Conservation (phyloP, 2,113 vertebrate genomes). For the Aldabrachelys gigantea region DNA sequence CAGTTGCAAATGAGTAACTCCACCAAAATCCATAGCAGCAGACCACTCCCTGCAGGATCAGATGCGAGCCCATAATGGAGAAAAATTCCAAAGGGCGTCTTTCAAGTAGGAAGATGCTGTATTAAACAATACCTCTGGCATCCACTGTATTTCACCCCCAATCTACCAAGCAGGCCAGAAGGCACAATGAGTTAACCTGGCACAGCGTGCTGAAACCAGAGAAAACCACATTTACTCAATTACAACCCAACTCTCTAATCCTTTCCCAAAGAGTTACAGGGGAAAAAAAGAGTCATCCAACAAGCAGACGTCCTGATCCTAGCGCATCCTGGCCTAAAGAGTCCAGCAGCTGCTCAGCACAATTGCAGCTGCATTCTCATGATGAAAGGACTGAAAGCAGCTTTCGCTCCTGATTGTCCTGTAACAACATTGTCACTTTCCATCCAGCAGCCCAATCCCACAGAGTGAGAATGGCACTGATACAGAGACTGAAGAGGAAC, state of each 20-base stretch:
- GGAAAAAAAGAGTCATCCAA: neutral
- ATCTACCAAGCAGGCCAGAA: neutral
- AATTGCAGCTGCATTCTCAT: constrained; percentile 5
- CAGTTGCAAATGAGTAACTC: neutral
- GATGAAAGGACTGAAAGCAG: neutral
- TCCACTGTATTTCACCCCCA: neutral
- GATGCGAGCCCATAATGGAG: neutral
- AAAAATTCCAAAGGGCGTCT: neutral
- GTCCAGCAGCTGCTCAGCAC: neutral
- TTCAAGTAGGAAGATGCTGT: neutral
- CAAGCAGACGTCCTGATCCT: constrained; percentile 21
- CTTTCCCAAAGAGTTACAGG: neutral
- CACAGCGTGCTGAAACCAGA: neutral
- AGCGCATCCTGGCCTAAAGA: constrained; percentile 23
- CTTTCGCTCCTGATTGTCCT: neutral
- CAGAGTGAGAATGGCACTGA: neutral
- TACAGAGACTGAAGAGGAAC: neutral
- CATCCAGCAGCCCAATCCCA: neutral
- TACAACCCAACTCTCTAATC: neutral
- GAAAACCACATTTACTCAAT: too few relatives aligned
- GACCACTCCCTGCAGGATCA: neutral
- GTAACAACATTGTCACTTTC: neutral
- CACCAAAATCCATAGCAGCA: neutral
- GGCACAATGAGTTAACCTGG: neutral
- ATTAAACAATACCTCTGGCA: neutral